Evolutionary conservation across 2,888 invertebrate species (phyloP).

Genomic region (Eumerus sabulonum): DNA sequence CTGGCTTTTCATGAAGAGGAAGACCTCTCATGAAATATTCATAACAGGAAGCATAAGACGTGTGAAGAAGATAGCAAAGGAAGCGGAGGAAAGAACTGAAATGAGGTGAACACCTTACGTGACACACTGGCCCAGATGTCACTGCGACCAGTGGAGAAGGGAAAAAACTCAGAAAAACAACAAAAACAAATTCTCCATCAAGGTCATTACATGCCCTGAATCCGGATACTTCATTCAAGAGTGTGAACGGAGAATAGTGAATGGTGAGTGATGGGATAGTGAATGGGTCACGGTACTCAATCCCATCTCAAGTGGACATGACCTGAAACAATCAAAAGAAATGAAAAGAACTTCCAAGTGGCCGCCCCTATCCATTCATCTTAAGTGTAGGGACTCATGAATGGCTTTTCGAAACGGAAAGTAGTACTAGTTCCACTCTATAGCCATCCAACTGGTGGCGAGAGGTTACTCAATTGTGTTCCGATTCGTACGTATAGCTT

Average conservation of each 20-base stretch:
- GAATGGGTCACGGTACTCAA: conserved; percentile 15
- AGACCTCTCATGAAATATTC: conserved; percentile 17
- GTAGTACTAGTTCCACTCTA: too few relatives aligned
- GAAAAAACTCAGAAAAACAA: conserved; percentile 8
- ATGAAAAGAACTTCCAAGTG: conserved; percentile 22
- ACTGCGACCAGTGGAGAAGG: conserved; percentile 16
- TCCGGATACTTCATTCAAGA: conserved; percentile 21
- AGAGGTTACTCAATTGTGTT: too few relatives aligned
- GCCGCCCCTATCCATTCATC: not conserved
- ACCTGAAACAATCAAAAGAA: conserved; percentile 39
- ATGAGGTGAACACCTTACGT: conserved; percentile 42
- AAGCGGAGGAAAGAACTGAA: conserved; percentile 12
- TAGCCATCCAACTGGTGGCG: too few relatives aligned
- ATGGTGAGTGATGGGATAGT: too few relatives aligned
- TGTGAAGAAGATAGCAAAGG: conserved; percentile 1
- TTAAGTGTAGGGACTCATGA: conserved; percentile 16
- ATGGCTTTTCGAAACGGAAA: conserved; percentile 23
- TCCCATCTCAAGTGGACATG: conserved; percentile 41
- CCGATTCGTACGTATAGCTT: too few relatives aligned
- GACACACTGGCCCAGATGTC: conserved; percentile 60
- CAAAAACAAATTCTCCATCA: not conserved
- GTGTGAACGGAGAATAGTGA: too few relatives aligned
- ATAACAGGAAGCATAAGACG: conserved; percentile 26
- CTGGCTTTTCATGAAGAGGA: too few relatives aligned
- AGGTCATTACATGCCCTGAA: conserved; percentile 50